These are phyloP conservation scores for Onychomys leucogaster DNA, from an alignment of 2,797 vertebrate species.

Conservation along the genomic window DNA sequence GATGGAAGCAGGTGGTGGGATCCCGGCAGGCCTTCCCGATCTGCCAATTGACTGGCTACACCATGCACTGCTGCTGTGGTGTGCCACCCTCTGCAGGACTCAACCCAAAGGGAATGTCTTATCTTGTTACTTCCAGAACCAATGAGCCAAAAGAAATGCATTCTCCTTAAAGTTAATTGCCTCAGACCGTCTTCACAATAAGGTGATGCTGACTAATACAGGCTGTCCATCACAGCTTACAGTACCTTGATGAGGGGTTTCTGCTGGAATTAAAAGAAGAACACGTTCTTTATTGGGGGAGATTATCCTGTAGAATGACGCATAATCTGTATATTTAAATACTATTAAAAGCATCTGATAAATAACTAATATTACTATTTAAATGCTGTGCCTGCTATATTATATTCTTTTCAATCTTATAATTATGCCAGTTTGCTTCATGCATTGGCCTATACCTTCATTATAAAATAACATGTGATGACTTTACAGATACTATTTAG, in stretches of 20 bases:
- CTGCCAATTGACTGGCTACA: neutral
- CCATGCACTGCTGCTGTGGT: too few species aligned
- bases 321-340: neutral
- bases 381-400: neutral
- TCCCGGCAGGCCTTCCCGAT: neutral
- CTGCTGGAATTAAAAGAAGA: constrained; percentile 18
- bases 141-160: neutral
- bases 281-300: neutral
- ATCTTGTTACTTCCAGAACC: neutral
- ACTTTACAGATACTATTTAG: neutral
- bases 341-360: neutral
- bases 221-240: neutral
- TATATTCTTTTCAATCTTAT: constrained; percentile 1
- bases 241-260: neutral
- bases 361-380: constrained; percentile 22
- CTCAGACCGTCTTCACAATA: neutral
- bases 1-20: too few species aligned
- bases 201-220: neutral
- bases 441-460: neutral
- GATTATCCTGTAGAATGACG: constrained; percentile 17
- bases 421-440: constrained; percentile 10
- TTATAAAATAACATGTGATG: neutral
- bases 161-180: neutral
- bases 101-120: neutral
- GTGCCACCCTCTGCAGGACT: neutral